These are phyloP conservation scores for Xanthia icteritia DNA, from an alignment of 2,888 invertebrate species.

Conservation along the genomic window DNA sequence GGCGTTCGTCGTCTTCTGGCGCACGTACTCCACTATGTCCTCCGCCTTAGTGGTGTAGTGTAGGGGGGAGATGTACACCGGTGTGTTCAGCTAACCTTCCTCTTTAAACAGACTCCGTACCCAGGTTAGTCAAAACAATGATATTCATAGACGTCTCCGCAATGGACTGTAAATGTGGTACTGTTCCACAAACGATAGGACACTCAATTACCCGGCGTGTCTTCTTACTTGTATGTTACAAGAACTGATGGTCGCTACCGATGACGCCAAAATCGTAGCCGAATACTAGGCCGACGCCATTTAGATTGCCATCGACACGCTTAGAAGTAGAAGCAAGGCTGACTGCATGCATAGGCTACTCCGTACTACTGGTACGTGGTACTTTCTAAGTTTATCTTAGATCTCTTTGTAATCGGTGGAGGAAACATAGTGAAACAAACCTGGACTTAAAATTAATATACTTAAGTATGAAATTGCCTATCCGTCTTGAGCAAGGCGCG, in stretches of 20 bases:
- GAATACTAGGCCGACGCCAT: too few relatives aligned
- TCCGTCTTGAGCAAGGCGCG: neutral
- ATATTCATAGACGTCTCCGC: neutral
- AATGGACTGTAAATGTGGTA: neutral
- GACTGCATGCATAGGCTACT: too few relatives aligned
- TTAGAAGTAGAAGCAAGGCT: neutral
- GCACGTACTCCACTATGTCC: too few relatives aligned
- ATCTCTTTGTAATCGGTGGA: neutral
- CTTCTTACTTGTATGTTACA: neutral
- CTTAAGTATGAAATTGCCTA: neutral
- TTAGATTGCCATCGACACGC: neutral
- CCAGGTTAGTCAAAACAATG: neutral
- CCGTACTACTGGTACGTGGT: neutral
- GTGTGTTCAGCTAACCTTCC: too few relatives aligned
- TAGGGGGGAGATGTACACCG: too few relatives aligned
- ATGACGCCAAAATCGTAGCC: neutral
- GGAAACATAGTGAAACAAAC: neutral
- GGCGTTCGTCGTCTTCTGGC: too few relatives aligned
- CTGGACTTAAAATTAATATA: neutral
- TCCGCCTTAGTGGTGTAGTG: too few relatives aligned
- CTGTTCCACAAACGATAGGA: neutral
- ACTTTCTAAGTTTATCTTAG: neutral
- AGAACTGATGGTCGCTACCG: neutral
- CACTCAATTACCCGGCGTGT: neutral
- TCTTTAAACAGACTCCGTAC: neutral